Percentiles rank a stretch among this genome's conserved stretches.
phyloP scores from a whole-genome alignment of 2,797 vertebrate species.

The Otus scops region DNA sequence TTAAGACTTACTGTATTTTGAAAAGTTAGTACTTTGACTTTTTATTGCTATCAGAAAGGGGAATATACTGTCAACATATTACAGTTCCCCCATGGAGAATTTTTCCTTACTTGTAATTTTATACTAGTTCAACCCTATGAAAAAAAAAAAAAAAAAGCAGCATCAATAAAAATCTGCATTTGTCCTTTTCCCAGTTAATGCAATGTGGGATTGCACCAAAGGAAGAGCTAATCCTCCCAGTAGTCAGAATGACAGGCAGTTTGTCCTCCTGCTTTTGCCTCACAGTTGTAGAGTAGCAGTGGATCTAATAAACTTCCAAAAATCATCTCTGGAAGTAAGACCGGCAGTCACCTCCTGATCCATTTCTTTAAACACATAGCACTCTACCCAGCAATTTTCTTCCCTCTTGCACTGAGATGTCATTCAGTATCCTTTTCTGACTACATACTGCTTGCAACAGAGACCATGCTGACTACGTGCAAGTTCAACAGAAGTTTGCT shows the following conservation, averaged over 20 bases:
- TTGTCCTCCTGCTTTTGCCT: background rate
- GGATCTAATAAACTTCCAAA: background rate
- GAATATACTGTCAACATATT: background rate
- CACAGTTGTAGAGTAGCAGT: background rate
- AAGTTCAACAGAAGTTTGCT: conserved; percentile 22
- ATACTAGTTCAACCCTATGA: accelerated
- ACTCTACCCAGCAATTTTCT: background rate
- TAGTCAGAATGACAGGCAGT: background rate
- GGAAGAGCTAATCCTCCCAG: background rate
- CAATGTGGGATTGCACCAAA: background rate
- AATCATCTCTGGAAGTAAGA: background rate
- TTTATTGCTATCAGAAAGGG: background rate
- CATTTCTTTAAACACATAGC: background rate
- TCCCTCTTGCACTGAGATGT: background rate
- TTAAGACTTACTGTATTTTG: background rate
- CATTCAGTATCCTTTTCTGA: background rate
- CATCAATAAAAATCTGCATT: background rate
- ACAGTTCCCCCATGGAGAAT: background rate
- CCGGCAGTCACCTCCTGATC: background rate
- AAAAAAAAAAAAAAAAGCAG: background rate
- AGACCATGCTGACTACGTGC: conserved; percentile 35
- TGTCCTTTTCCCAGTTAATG: background rate
- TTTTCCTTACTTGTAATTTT: background rate
- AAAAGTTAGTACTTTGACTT: background rate
- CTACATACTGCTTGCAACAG: background rate